Percentiles rank a stretch among this genome's conserved stretches.
Evolutionary conservation across 2,888 invertebrate genomes (phyloP).

Genomic region (Alloplasta piceator): DNA sequence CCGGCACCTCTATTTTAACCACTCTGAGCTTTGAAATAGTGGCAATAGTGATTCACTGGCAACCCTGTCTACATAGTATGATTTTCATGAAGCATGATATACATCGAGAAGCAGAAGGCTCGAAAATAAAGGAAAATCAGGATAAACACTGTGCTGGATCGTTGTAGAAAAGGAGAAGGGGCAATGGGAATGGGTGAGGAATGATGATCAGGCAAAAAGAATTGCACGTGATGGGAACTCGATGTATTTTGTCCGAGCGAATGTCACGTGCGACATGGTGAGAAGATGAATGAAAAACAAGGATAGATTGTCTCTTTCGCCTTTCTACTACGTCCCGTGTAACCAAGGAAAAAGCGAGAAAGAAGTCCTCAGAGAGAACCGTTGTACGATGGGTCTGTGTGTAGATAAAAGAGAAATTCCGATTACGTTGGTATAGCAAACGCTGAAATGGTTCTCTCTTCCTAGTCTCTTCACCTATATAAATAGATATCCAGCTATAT

Average conservation of each 20-base stretch:
- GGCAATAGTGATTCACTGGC: too few relatives aligned
- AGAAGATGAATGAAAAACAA: constrained; percentile 45
- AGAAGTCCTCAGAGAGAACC: constrained; percentile 17
- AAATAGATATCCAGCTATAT: constrained; percentile 4
- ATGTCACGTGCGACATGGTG: constrained; percentile 29
- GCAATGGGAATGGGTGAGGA: neutral
- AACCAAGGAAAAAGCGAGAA: neutral
- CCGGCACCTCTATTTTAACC: too few relatives aligned
- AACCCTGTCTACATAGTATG: neutral
- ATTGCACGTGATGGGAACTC: constrained; percentile 16
- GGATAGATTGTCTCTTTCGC: constrained; percentile 1
- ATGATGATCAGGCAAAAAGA: neutral
- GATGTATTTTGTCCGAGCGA: constrained; percentile 25
- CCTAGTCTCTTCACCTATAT: constrained; percentile 6
- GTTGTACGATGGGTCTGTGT: constrained; percentile 10
- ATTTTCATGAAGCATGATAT: neutral
- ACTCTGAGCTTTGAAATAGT: too few relatives aligned
- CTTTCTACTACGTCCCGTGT: constrained; percentile 5
- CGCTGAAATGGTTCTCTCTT: constrained; percentile 22
- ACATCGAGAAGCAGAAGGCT: neutral
- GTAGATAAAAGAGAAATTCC: neutral
- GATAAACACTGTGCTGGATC: constrained; percentile 12
- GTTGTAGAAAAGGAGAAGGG: neutral
- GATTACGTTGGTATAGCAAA: constrained; percentile 24
- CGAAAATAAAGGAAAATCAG: neutral